Conservation (phyloP, 92 coral and sea anemone genomes). For the Anthopleura xanthogrammica region DNA sequence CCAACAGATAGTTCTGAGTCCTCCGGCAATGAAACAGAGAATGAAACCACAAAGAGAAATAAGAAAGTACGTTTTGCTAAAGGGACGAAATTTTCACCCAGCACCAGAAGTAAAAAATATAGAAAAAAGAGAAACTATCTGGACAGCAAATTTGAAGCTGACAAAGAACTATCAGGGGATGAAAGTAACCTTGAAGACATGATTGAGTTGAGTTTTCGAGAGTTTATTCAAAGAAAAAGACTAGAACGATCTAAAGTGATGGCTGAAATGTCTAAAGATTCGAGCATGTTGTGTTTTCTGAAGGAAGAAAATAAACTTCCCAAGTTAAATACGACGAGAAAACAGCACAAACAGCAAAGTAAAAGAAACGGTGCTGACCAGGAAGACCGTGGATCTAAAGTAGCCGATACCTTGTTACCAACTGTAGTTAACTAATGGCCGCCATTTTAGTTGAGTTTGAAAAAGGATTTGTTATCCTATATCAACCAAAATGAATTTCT, state of each 20-base stretch:
- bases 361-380: not conserved
- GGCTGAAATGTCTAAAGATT: not conserved
- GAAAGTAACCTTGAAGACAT: slow-evolving; percentile 13
- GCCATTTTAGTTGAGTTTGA: not conserved
- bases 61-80: slow-evolving; percentile 47
- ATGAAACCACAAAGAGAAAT: not conserved
- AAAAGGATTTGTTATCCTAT: not conserved
- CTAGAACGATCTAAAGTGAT: slow-evolving; percentile 9
- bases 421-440: slow-evolving; percentile 20
- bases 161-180: not conserved
- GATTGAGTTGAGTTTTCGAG: slow-evolving; percentile 36
- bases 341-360: not conserved
- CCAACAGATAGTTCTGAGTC: slow-evolving; percentile 4
- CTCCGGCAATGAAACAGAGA: slow-evolving; percentile 21
- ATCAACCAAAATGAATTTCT: too few relatives aligned
- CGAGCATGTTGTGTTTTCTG: not conserved
- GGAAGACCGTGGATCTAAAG: not conserved
- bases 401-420: slow-evolving; percentile 16
- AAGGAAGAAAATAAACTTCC: slow-evolving; percentile 23
- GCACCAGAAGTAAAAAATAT: not conserved
- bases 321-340: not conserved
- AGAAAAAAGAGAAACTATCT: not conserved
- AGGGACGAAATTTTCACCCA: slow-evolving; percentile 36
- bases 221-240: slow-evolving; percentile 37
- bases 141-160: not conserved